These are phyloP conservation scores for Pseudanteris insignis DNA, from an alignment of 2,888 invertebrate genomes.

Conservation along the genomic window DNA sequence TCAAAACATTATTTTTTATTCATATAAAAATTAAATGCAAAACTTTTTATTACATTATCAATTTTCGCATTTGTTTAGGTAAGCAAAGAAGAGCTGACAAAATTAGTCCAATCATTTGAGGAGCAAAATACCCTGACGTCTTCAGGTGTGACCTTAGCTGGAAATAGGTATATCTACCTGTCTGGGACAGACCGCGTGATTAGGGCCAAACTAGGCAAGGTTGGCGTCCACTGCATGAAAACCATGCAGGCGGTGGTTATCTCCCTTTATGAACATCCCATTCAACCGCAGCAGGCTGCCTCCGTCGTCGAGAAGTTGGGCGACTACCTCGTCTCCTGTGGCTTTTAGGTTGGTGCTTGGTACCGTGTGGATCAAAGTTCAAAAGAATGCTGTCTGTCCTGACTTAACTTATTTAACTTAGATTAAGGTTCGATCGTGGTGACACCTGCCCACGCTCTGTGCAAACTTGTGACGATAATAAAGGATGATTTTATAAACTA, in stretches of 20 bases:
- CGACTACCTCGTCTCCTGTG: slow-evolving; percentile 96
- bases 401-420: slow-evolving; percentile 26
- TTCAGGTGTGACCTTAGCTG: slow-evolving; percentile 90
- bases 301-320: slow-evolving; percentile 97
- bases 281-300: slow-evolving; percentile 96
- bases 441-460: neutral
- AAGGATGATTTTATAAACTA: slow-evolving; percentile 27
- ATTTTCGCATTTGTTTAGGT: slow-evolving; percentile 76
- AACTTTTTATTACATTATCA: too few species aligned
- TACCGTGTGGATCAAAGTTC: slow-evolving; percentile 27
- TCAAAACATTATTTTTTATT: neutral
- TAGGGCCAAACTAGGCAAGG: slow-evolving; percentile 89
- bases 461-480: slow-evolving; percentile 28
- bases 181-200: slow-evolving; percentile 93
- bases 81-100: slow-evolving; percentile 90
- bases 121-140: slow-evolving; percentile 89
- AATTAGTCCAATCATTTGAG: slow-evolving; percentile 89
- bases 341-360: slow-evolving; percentile 77
- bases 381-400: slow-evolving; percentile 10
- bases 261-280: slow-evolving; percentile 94
- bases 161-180: slow-evolving; percentile 93
- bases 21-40: too few species aligned
- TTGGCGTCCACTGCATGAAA: slow-evolving; percentile 96
- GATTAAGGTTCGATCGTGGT: slow-evolving; percentile 9
- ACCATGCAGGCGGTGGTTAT: slow-evolving; percentile 94